Base-by-base conservation (phyloP, 2,113 vertebrate species). In the Chloebia gouldiae region DNA sequence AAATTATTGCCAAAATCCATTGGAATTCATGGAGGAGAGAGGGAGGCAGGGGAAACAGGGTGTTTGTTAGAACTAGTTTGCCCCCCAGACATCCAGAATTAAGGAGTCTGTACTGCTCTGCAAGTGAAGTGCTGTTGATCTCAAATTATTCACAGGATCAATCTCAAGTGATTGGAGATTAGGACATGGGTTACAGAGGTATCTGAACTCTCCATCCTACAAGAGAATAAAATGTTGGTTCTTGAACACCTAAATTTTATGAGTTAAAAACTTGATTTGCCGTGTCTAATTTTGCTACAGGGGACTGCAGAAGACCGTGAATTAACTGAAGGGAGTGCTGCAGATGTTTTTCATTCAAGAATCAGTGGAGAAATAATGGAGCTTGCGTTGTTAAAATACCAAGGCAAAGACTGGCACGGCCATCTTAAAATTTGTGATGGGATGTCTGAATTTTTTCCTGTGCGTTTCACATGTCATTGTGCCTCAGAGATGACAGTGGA, bases 371-470 rank as follows among this genome's bases (percentile, higher is more conserved):
- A 99, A 95, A 97, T 99, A 49, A 95, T 99, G 98, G 99, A 99
- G 4, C 72, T 99, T 71, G 98, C 97, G 11, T 95, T 99, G 90
- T 69, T 98, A 37, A 98, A 97, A 82, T 99, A 99, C 37, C 99
- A 99, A 97, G 99, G 99, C 35, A 98, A 97, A 61, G 97, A 99
- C 97, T 99, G 99, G 99, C 97, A 93, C 6, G 98, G 99, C 16
- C 99, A 98, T 92, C 24, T 99, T 37, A 98, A 96, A 23, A 96
- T 99, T 19, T 42, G 51, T 21, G 95, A 88, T 12, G 96, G 96
- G 5, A 97, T 99, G 91, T 88, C 98, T 0, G 99, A 99, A 84
- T 99, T 99, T 80, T 98, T 99, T 17, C 61, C 98, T 1, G 93
- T 99, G 35, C 97, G 97, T 80, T 99, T 99, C 59, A 88, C 96